phyloP scores from a whole-genome alignment of 2,888 invertebrate genomes.

The Acronicta leporina region DNA sequence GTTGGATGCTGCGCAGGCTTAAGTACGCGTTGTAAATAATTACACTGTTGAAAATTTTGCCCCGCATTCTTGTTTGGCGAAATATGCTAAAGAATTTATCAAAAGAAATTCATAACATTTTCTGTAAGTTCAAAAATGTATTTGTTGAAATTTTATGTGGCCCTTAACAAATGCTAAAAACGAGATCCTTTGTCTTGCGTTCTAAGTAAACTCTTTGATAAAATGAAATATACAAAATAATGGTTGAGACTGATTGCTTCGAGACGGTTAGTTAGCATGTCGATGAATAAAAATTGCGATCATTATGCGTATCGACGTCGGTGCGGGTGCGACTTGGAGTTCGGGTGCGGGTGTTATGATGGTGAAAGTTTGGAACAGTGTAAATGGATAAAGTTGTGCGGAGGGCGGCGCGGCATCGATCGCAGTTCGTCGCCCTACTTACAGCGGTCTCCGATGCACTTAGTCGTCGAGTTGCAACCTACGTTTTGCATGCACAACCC shows the following conservation, averaged over 20 bases:
- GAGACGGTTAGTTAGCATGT: constrained; percentile 21
- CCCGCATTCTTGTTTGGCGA: constrained; percentile 64
- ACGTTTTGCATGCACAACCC: constrained; percentile 66
- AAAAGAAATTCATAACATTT: constrained; percentile 57
- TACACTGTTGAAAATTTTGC: constrained; percentile 65
- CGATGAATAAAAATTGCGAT: constrained; percentile 28
- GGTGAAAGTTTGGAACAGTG: constrained; percentile 84
- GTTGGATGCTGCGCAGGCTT: constrained; percentile 53
- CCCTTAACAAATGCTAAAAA: constrained; percentile 6
- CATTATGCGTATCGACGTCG: constrained; percentile 51
- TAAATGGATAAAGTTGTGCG: constrained; percentile 86
- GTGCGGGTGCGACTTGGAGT: constrained; percentile 49
- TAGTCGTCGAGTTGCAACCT: constrained; percentile 75
- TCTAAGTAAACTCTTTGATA: constrained; percentile 1
- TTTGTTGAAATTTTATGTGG: constrained; percentile 17
- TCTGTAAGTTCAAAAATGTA: constrained; percentile 21
- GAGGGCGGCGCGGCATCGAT: constrained; percentile 85
- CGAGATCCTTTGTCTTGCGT: constrained; percentile 4
- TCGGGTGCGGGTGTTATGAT: constrained; percentile 75
- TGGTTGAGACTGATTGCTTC: neutral
- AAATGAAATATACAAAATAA: neutral
- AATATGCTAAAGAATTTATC: constrained; percentile 64
- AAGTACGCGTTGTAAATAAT: constrained; percentile 73
- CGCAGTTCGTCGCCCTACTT: constrained; percentile 89
- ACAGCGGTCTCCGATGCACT: constrained; percentile 83